Evolutionary conservation across 1,140 invertebrate species (phyloP), one percentile per base, ranked within the genome.

Genomic region (Magallana ariakensis): DNA sequence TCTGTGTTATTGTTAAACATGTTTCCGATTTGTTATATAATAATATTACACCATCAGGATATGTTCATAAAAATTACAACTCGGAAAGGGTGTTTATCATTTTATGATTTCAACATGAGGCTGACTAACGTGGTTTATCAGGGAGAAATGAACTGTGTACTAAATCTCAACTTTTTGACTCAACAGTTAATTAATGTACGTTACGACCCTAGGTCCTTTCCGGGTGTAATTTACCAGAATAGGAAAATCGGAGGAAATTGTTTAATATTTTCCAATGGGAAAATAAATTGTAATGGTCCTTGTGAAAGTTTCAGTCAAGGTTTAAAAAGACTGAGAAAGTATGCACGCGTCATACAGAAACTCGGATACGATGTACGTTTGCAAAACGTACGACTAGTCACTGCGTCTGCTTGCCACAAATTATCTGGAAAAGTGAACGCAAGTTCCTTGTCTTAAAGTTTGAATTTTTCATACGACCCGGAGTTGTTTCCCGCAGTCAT

Each of bases 181-280:
- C 9, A 54, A 19, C 15, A 56, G 46, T n/a, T 86, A n/a, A 15
- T 16, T 58, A 75, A 84, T 57, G 66, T 83, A 16, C 15, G 55
- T 16, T 87, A 87, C 54, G 70, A 87, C 57, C 86, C 46, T n/a
- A 1, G 19, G 15, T 87, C 84, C 60, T 33, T 15, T 46, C 10
- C 83, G n/a, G 16, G 58, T 60, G 58, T 87, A 15, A 82, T 82
- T 54, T 87, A 75, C 56, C 83, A 85, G 33, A 83, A 87, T 62
- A 85, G 54, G 54, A 84, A 66, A 46, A 87, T 81, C 16, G 70
- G 56, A 57, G 87, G 87, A 11, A 80, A 87, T 33, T 87, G 87
- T 87, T 15, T 80, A 53, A 62, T 87, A 26, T 87, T 85, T 85
- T 58, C 83, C 46, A 85, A 16, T 80, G 87, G 87, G 26, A 57